Percentiles rank a stretch among this genome's conserved stretches.
Conservation (phyloP, 2,113 vertebrate species). For the Dasyornis broadbenti region DNA sequence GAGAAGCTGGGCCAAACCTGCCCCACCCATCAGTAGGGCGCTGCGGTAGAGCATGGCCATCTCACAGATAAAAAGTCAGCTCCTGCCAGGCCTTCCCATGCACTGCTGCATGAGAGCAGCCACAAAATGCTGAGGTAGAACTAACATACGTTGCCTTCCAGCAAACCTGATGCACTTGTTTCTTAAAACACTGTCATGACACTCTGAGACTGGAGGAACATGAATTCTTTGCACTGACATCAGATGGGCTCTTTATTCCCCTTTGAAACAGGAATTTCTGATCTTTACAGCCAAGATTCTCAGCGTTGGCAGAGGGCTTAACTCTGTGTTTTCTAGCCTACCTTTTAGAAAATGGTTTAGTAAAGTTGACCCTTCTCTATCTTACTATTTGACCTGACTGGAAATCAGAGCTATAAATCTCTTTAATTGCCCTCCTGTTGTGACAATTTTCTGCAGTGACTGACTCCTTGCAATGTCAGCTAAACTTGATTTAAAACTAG, state of each 20-base stretch:
- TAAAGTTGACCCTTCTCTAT: background rate
- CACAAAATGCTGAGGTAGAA: background rate
- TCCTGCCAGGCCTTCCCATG: background rate
- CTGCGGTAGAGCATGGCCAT: background rate
- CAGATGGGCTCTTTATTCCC: background rate
- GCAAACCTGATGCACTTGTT: background rate
- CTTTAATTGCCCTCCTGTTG: background rate
- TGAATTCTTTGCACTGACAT: background rate
- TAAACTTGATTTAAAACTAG: background rate
- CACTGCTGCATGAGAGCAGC: background rate
- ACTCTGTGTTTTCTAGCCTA: background rate
- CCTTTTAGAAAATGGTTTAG: background rate
- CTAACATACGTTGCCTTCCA: fast-evolving
- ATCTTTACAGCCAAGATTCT: background rate
- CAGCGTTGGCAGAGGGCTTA: background rate
- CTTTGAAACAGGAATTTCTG: background rate
- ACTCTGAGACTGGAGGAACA: background rate
- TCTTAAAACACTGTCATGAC: background rate
- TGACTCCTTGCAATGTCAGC: background rate
- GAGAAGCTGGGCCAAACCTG: background rate
- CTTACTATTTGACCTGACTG: background rate
- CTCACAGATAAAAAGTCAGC: background rate
- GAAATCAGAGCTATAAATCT: background rate
- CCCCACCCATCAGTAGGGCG: fast-evolving
- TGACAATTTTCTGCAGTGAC: background rate